Conservation (phyloP, 2,888 invertebrate species). For the Aleiodes alternator region DNA sequence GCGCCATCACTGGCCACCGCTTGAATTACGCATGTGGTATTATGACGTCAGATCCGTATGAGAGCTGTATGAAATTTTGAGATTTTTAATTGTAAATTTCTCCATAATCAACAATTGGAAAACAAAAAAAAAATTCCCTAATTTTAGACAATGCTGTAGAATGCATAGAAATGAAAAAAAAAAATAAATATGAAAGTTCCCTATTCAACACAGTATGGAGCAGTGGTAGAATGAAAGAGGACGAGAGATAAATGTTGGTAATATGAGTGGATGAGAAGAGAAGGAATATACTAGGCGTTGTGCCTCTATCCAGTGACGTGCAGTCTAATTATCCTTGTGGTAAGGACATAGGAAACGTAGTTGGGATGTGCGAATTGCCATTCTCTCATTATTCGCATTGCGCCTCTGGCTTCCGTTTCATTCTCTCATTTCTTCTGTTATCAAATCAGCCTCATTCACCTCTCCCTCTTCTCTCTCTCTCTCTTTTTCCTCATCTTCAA, state of each 20-base stretch:
- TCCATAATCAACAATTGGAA: no score
- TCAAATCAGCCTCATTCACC: background rate
- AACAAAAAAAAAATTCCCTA: no score
- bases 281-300: slow-evolving; percentile 8
- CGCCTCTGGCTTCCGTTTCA: slow-evolving; percentile 2
- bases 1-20: no score
- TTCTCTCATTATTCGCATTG: slow-evolving; percentile 35
- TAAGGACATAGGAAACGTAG: slow-evolving; percentile 30
- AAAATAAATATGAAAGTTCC: no score
- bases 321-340: slow-evolving; percentile 38
- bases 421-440: background rate
- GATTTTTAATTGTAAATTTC: no score
- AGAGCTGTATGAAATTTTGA: no score
- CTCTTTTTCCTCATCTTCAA: background rate
- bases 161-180: no score
- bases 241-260: background rate
- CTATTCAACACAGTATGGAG: background rate
- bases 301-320: slow-evolving; percentile 1
- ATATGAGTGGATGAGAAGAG: slow-evolving; percentile 8
- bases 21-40: no score
- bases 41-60: no score
- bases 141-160: no score
- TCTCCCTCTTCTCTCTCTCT: background rate
- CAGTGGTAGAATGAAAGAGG: slow-evolving; percentile 7
- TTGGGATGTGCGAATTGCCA: slow-evolving; percentile 29